Conservation (phyloP, 2,797 vertebrate species). For the Pelobates cultripes region DNA sequence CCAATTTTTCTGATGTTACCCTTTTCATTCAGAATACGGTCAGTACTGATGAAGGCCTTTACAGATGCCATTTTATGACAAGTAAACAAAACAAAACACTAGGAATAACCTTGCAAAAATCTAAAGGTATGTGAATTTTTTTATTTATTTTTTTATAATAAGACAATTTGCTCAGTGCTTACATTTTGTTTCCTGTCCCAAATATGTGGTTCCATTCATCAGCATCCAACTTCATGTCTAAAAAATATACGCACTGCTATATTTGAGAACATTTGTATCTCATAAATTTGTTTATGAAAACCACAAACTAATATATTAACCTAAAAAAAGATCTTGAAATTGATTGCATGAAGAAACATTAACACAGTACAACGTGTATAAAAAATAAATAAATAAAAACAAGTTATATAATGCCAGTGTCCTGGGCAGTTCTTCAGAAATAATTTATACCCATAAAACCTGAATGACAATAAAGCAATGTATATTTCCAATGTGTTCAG, state of each 20-base stretch:
- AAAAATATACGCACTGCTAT: no score
- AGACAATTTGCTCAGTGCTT: no score
- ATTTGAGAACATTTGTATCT: no score
- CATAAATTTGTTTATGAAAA: no score
- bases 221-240: no score
- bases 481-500: background rate
- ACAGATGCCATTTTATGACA: slow-evolving; percentile 67
- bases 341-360: no score
- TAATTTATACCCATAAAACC: background rate
- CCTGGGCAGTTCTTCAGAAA: background rate
- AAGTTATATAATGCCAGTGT: background rate
- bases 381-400: background rate
- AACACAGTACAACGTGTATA: no score
- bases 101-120: slow-evolving; percentile 65
- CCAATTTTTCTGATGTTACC: slow-evolving; percentile 54
- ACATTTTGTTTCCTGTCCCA: no score
- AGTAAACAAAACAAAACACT: slow-evolving; percentile 63
- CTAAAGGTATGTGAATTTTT: slow-evolving; percentile 64
- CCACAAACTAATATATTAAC: no score
- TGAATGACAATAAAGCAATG: background rate
- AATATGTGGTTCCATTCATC: no score
- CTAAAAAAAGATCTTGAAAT: no score
- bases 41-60: slow-evolving; percentile 71
- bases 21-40: slow-evolving; percentile 63
- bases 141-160: background rate